Percentiles rank a stretch among this genome's conserved stretches.
Conservation (phyloP, 1,140 invertebrate species). For the Eumaeus atala region DNA sequence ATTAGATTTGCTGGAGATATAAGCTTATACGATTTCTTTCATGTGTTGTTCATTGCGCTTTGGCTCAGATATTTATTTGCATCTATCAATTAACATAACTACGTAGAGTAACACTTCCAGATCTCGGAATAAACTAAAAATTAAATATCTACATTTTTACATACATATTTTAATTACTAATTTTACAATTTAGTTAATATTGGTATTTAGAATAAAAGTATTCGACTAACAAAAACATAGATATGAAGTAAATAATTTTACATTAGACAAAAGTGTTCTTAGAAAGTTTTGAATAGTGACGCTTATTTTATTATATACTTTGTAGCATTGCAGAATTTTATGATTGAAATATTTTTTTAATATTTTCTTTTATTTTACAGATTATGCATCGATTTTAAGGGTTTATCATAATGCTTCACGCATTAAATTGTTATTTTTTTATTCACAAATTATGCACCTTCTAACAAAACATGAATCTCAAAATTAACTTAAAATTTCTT, state of each 20-base stretch:
- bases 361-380: too few relatives aligned
- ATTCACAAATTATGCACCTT: too few relatives aligned
- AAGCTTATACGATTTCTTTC: conserved; percentile 15
- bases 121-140: not conserved
- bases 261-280: conserved; percentile 4
- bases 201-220: conserved; percentile 4
- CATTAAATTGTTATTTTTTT: too few relatives aligned
- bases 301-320: conserved; percentile 6
- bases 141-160: not conserved
- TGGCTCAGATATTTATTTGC: conserved; percentile 16
- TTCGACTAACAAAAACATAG: conserved; percentile 1
- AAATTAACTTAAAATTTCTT: too few relatives aligned
- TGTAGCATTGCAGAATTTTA: not conserved
- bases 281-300: not conserved
- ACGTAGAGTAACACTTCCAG: conserved; percentile 7
- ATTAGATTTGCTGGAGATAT: conserved; percentile 16
- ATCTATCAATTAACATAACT: conserved; percentile 14
- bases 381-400: too few relatives aligned
- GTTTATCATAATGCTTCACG: too few relatives aligned
- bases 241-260: not conserved
- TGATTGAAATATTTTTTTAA: too few relatives aligned
- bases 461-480: too few relatives aligned
- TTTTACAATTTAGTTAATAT: conserved; percentile 1
- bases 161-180: not conserved
- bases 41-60: conserved; percentile 17